A percentile compares a stretch with the other conserved stretches of the same genome.
These are phyloP conservation scores for Mythimna pallens DNA, from an alignment of 2,888 invertebrate genomes.

Conservation along the genomic window DNA sequence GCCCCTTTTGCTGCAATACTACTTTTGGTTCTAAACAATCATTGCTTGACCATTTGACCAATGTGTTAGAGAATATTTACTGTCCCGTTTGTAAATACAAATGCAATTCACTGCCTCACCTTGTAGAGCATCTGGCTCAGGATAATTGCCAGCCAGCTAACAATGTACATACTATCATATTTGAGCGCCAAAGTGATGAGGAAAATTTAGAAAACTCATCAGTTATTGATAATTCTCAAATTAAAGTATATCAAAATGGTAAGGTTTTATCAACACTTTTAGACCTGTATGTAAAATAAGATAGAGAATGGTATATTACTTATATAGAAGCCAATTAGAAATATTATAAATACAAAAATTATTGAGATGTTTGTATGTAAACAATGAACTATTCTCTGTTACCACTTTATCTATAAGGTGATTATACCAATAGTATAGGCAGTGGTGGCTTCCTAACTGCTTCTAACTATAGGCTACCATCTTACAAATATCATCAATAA, in stretches of 20 bases:
- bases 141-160: slow-evolving; percentile 73
- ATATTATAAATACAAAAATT: background rate
- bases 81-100: slow-evolving; percentile 91
- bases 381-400: background rate
- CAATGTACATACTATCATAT: slow-evolving; percentile 55
- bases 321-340: background rate
- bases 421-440: background rate
- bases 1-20: slow-evolving; percentile 92
- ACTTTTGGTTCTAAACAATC: slow-evolving; percentile 90
- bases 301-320: background rate
- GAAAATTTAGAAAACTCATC: slow-evolving; percentile 43
- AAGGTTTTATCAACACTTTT: slow-evolving; percentile 38
- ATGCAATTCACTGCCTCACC: slow-evolving; percentile 88
- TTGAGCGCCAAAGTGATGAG: slow-evolving; percentile 54
- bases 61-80: slow-evolving; percentile 85
- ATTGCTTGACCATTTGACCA: slow-evolving; percentile 89
- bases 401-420: background rate
- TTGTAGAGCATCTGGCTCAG: slow-evolving; percentile 90
- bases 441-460: background rate
- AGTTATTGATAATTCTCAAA: slow-evolving; percentile 41
- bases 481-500: too few relatives aligned
- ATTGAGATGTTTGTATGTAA: background rate
- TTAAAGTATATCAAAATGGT: slow-evolving; percentile 64
- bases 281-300: background rate
- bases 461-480: too few relatives aligned